A percentile compares a stretch with the other conserved stretches of the same genome.
These are phyloP conservation scores for Zaprionus capensis DNA, from an alignment of 1,140 invertebrate genomes.

Conservation along the genomic window DNA sequence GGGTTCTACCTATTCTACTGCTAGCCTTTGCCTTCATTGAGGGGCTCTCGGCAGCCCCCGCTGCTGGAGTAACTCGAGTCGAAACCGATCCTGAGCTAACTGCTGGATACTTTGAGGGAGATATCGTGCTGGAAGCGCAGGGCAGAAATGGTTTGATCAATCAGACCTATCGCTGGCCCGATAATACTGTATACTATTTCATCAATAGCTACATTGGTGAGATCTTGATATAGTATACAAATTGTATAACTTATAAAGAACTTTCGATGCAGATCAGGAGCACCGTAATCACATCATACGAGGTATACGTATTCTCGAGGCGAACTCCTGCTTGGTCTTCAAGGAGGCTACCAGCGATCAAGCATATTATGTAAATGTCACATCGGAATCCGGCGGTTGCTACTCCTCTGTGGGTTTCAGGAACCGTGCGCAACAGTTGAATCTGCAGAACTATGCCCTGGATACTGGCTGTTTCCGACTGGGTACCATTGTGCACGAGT, in stretches of 20 bases:
- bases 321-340: conserved; percentile 59
- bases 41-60: conserved; percentile 29
- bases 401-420: conserved; percentile 85
- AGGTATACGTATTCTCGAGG: conserved; percentile 64
- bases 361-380: conserved; percentile 63
- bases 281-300: conserved; percentile 66
- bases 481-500: conserved; percentile 88
- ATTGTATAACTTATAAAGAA: background rate
- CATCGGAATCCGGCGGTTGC: conserved; percentile 80
- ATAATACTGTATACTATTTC: conserved; percentile 87
- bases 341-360: conserved; percentile 60
- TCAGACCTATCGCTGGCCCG: conserved; percentile 86
- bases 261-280: conserved; percentile 44
- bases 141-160: conserved; percentile 86
- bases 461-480: conserved; percentile 85
- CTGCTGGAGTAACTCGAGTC: conserved; percentile 8
- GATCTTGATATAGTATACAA: background rate
- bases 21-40: background rate
- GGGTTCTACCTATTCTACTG: background rate
- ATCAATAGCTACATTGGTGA: conserved; percentile 84
- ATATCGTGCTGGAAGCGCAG: conserved; percentile 51
- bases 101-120: conserved; percentile 65
- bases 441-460: conserved; percentile 84
- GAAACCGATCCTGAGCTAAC: conserved; percentile 66
- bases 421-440: conserved; percentile 85